These are phyloP conservation scores for Anableps anableps DNA, from an alignment of 2,797 vertebrate species.

Conservation along the genomic window DNA sequence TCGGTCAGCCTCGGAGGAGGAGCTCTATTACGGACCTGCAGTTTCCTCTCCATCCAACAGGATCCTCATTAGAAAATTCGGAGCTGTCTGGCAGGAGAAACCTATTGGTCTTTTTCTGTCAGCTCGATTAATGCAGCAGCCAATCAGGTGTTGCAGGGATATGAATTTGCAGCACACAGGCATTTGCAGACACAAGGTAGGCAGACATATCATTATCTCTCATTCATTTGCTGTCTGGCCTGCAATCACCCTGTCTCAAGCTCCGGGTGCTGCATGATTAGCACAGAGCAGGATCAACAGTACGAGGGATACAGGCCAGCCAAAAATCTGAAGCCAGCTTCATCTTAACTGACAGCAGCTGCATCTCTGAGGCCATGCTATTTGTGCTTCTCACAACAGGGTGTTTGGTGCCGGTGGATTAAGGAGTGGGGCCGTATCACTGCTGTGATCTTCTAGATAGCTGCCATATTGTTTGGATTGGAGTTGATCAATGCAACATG, in stretches of 20 bases:
- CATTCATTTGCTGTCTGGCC: conserved; percentile 75
- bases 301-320: conserved; percentile 48
- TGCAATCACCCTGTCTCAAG: conserved; percentile 76
- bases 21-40: conserved; percentile 19
- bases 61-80: conserved; percentile 46
- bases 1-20: conserved; percentile 10
- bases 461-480: conserved; percentile 35
- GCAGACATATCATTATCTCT: conserved; percentile 75
- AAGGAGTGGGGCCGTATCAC: conserved; percentile 21
- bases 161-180: conserved; percentile 24
- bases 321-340: conserved; percentile 45
- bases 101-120: conserved; percentile 64
- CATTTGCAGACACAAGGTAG: conserved; percentile 57
- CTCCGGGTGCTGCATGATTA: conserved; percentile 69
- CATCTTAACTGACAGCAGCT: conserved; percentile 70
- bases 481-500: conserved; percentile 64
- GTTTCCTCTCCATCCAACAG: conserved; percentile 21
- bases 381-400: conserved; percentile 39
- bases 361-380: conserved; percentile 44
- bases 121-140: conserved; percentile 64
- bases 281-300: conserved; percentile 68
- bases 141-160: conserved; percentile 56
- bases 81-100: conserved; percentile 50
- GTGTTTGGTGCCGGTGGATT: conserved; percentile 32
- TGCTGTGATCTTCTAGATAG: conserved; percentile 40